Evolutionary conservation across 2,888 invertebrate species (phyloP), one percentile per base, ranked within the genome.

Genomic region (Argyresthia albistria): DNA sequence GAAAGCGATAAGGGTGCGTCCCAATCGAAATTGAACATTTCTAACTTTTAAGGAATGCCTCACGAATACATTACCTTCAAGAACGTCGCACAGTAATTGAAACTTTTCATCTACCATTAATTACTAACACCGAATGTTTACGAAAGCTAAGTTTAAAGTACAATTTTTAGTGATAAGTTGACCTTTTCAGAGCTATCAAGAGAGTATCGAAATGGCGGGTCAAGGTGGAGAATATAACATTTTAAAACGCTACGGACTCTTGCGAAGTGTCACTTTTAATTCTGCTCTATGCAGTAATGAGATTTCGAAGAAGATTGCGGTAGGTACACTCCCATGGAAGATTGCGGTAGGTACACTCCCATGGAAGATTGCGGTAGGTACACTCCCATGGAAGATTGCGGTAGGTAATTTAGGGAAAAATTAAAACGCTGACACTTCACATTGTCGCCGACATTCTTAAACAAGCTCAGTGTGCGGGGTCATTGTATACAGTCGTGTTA

Each of bases 401-500:
- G n/a, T n/a, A n/a, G n/a, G n/a, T 25, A 25, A 2, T 25, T 25
- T 25, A 25, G 25, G 3, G 25, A 2, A 25, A 25, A 25, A 25
- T 25, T 25, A 25, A 25, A 25, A 25, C 25, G 25, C 25, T 25
- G 6, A 25, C 25, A 25, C 25, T 25, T 25, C 25, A 25, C 25
- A 25, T 25, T 25, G 25, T 25, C 25, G 25, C 25, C 25, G 25
- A 25, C 6, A 25, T 25, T 25, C 25, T 25, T 25, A 25, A 25
- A 11, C 50, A 50, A 50, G 11, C 25, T 50, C 43, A 42, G 11
- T 37, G 48, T 43, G 43, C 43, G 25, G 25, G 25, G 25, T 77
- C 82, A 78, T 76, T 74, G 73, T 69, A 66, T 69, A 73, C 71
- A 69, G 76, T 80, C 11, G 76, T 73, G 79, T 84, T 86, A 86